Evolutionary conservation across 2,113 vertebrate genomes (phyloP), one percentile per base, ranked within the genome.

Genomic region (Syngnathus floridae): DNA sequence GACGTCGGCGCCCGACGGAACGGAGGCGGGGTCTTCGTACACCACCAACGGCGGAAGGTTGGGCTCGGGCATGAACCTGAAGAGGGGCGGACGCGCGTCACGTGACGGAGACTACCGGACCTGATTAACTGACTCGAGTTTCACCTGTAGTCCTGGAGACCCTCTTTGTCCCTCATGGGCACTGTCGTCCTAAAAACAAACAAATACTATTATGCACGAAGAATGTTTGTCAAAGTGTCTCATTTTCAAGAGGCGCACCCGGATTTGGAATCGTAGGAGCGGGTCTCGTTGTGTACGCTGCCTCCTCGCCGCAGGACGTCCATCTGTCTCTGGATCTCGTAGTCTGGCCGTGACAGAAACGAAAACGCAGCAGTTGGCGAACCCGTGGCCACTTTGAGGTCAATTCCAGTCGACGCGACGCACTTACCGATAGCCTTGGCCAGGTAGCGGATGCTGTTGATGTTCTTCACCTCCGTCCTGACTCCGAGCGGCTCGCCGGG

Each of bases 101-200:
- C 26, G 26, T 31, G 26, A 31, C 26, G 26, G 26, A 31, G 26
- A n/a, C 26, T 35, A 58, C 16, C 37, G 17, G 35, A 59, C 16
- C 8, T 36, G 6, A 13, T 56, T 26, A 41, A 41, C 38, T 40
- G 6, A 40, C 9, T 40, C 1, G 11, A 60, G 46, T 19, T 5
- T 86, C 85, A 99, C 97, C 96, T 92, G 88, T 99, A 99, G 88
- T 99, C 96, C 81, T 97, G 96, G 41, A 95, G 93, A 74, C 93
- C 94, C 87, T 99, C 97, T 87, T 99, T 99, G 86, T 99, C 97
- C 83, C 97, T 92, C 96, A 99, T 96, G 1, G 95, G 83, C 70
- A 95, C 9, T 0, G 97, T 99, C 69, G 88, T 87, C 70, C 97
- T 98, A 45, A 86, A 70, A 52, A 81, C 57, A 7, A 71, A 13